These are phyloP conservation scores for Neotoxoptera formosana DNA, from an alignment of 1,140 invertebrate genomes.

Conservation along the genomic window DNA sequence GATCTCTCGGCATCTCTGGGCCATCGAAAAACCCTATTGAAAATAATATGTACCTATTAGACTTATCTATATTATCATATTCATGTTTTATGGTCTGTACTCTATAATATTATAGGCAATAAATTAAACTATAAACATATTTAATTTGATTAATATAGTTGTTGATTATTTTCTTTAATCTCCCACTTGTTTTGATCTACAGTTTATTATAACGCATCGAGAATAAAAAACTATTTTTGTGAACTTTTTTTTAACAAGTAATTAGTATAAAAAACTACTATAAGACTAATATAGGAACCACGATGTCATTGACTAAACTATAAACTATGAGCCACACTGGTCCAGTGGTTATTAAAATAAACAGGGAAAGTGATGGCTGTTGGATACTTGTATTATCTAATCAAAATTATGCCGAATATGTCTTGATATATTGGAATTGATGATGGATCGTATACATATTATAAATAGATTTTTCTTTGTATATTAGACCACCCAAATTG, in stretches of 20 bases:
- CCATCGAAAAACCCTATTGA: neutral
- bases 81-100: neutral
- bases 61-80: neutral
- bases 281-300: too few species aligned
- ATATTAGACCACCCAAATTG: neutral
- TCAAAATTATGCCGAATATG: neutral
- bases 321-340: neutral
- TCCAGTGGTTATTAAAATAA: neutral
- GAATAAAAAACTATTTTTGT: neutral
- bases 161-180: neutral
- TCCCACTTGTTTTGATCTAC: neutral
- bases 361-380: neutral
- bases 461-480: neutral
- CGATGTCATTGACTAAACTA: too few species aligned
- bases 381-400: neutral
- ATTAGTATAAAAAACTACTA: too few species aligned
- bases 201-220: too few species aligned
- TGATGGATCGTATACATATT: neutral
- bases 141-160: neutral
- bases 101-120: neutral
- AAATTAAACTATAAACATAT: constrained; percentile 1
- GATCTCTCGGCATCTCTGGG: neutral
- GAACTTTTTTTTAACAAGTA: too few species aligned
- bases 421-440: neutral
- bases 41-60: neutral